Percentiles rank a stretch among this genome's conserved stretches.
Evolutionary conservation across 2,888 invertebrate genomes (phyloP).

Genomic region (Caenorhabditis drosophilae): DNA sequence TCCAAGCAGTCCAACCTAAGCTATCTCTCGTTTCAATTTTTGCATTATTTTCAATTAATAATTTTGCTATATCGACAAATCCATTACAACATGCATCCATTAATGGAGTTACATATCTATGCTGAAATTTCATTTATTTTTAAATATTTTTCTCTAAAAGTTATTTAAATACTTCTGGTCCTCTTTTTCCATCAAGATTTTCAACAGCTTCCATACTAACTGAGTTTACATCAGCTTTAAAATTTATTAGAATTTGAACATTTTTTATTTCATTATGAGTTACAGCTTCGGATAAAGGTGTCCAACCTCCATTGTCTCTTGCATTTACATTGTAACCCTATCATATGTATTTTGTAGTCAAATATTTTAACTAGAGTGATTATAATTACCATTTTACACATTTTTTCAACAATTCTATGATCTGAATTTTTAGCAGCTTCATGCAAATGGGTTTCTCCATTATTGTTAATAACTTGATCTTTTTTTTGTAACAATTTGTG

Average conservation of each 20-base stretch:
- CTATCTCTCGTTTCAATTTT: conserved; percentile 31
- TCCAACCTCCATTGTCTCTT: conserved; percentile 53
- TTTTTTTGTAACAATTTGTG: conserved; percentile 13
- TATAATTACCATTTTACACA: conserved; percentile 42
- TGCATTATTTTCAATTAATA: conserved; percentile 30
- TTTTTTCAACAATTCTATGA: conserved; percentile 21
- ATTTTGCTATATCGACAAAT: conserved; percentile 29
- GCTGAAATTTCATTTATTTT: conserved; percentile 1
- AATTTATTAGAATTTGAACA: conserved; percentile 37
- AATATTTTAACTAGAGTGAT: too few species aligned
- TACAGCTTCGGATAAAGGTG: conserved; percentile 56
- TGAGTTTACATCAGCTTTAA: conserved; percentile 40
- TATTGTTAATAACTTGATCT: conserved; percentile 23
- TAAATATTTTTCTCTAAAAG: background rate
- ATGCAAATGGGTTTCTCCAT: conserved; percentile 54
- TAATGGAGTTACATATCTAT: conserved; percentile 41
- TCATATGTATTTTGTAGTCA: background rate
- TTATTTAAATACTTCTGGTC: background rate
- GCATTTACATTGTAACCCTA: conserved; percentile 53
- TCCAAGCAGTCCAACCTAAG: conserved; percentile 39
- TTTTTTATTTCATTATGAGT: conserved; percentile 22
- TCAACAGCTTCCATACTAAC: conserved; percentile 6
- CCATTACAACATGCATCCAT: conserved; percentile 55
- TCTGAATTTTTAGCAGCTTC: conserved; percentile 37
- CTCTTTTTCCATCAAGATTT: conserved; percentile 5